These are phyloP conservation scores for Rhinophrynus dorsalis DNA, from an alignment of 2,797 vertebrate species.

Conservation along the genomic window DNA sequence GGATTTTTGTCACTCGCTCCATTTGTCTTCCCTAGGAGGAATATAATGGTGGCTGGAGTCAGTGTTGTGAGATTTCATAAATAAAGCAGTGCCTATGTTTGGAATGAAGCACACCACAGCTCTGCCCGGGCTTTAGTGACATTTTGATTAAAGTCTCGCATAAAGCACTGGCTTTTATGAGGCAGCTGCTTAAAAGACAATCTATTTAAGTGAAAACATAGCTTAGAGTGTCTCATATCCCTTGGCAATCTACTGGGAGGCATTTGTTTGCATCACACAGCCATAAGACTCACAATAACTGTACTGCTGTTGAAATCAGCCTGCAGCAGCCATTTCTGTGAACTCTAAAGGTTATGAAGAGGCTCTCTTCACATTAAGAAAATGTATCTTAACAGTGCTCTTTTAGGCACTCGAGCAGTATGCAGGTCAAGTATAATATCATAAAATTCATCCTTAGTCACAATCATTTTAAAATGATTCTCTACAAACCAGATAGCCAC, in stretches of 20 bases:
- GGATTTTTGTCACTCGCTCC: constrained; percentile 60
- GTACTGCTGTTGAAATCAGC: constrained; percentile 58
- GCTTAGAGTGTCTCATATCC: constrained; percentile 48
- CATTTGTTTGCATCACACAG: constrained; percentile 57
- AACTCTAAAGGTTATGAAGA: constrained; percentile 48
- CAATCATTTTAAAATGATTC: neutral
- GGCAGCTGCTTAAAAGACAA: constrained; percentile 60
- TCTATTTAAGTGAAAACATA: constrained; percentile 57
- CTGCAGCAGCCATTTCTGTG: constrained; percentile 51
- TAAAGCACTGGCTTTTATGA: constrained; percentile 48
- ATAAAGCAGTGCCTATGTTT: constrained; percentile 52
- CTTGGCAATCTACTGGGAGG: constrained; percentile 57
- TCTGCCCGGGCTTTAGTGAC: constrained; percentile 49
- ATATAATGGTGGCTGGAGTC: constrained; percentile 54
- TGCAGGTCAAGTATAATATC: neutral
- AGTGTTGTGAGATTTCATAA: constrained; percentile 56
- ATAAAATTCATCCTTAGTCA: neutral
- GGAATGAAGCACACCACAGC: constrained; percentile 56
- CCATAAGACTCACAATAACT: constrained; percentile 48
- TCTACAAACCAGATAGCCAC: neutral
- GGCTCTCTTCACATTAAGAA: neutral
- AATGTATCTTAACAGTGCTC: neutral
- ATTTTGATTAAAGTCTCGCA: constrained; percentile 59
- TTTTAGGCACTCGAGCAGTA: neutral
- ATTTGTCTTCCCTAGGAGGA: constrained; percentile 62